Evolutionary conservation across 2,113 vertebrate species (phyloP), one percentile per base, ranked within the genome.

Genomic region (Oplegnathus fasciatus): DNA sequence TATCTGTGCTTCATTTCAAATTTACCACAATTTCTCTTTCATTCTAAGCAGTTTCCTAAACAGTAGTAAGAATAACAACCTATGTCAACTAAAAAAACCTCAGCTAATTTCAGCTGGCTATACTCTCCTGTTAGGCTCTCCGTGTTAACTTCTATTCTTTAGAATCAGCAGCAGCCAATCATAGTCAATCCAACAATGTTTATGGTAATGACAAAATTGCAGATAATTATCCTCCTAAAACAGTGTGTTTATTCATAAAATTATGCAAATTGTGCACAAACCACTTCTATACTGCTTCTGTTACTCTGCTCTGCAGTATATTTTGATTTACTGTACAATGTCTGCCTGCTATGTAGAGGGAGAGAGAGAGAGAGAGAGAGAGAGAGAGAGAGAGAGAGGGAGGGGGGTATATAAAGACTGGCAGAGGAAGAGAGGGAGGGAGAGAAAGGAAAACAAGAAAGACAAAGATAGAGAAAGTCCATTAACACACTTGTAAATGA

Each of bases 401-500:
- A 30, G 57, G 11, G 6, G 75, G 44, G 34, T 37, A 37, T 37
- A 37, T 37, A 44, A 54, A 77, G 58, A 50, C 44, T 11, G 55
- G 50, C 26, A 77, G 37, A 75, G 40, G 37, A 52, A 48, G 32
- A 48, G 37, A 64, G 86, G 32, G 32, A 24, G 20, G 20, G 68
- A 76, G 76, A 55, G 46, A 68, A 60, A 76, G 62, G 76, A 69
- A 86, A 83, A 78, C 20, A 57, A 79, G 75, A 78, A 83, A 88
- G 88, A 90, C 76, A 80, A 82, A 86, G 82, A 84, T 64, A 84
- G 83, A 89, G 84, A 93, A 86, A 91, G 92, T 86, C 87, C 91
- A 92, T 94, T 92, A 93, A 89, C 88, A 88, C 78, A 89, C 84
- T 91, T 92, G 92, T 94, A 92, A 94, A 94, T 90, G 88, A 93